Conservation (phyloP, 2,888 invertebrate species). For the Tetranychus truncatus region DNA sequence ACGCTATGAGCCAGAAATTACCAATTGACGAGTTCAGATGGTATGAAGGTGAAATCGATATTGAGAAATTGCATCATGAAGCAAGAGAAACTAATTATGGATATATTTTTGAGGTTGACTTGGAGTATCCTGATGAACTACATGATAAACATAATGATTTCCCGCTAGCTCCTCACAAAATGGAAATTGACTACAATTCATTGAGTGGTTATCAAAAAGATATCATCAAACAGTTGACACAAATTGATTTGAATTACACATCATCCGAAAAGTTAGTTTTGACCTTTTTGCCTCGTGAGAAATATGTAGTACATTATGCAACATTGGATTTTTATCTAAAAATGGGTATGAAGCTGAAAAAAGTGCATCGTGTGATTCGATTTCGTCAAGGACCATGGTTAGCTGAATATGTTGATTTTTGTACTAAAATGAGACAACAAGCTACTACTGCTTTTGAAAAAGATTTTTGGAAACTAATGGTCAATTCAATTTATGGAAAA, state of each 20-base stretch:
- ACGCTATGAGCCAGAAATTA: constrained; percentile 14
- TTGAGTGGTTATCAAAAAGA: constrained; percentile 4
- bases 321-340: neutral
- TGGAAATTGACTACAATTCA: neutral
- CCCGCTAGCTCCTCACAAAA: neutral
- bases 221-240: neutral
- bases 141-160: constrained; percentile 10
- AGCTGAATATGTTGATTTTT: constrained; percentile 25
- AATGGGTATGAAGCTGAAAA: neutral
- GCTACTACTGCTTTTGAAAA: constrained; percentile 31
- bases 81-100: neutral
- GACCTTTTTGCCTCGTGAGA: constrained; percentile 21
- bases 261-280: constrained; percentile 16
- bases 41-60: neutral
- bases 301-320: neutral
- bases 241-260: neutral
- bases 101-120: neutral
- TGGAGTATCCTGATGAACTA: neutral
- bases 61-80: neutral
- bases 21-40: constrained; percentile 18
- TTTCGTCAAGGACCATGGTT: constrained; percentile 23
- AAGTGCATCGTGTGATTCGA: neutral
- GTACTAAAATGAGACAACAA: constrained; percentile 25
- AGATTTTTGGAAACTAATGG: constrained; percentile 32
- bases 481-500: constrained; percentile 31